phyloP scores from a whole-genome alignment of 1,140 invertebrate genomes.

The Lithobius niger region DNA sequence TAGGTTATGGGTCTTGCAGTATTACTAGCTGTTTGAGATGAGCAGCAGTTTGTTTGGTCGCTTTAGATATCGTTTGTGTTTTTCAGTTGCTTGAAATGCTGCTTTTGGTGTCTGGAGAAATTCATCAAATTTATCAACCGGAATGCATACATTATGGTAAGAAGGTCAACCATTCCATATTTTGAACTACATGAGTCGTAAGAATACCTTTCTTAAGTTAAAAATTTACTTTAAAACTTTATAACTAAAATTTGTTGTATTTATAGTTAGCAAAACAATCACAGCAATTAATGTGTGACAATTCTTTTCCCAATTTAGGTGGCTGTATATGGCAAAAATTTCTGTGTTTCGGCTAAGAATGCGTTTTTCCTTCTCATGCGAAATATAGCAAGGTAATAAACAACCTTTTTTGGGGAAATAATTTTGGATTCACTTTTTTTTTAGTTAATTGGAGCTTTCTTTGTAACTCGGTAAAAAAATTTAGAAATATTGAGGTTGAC shows the following conservation, averaged over 20 bases:
- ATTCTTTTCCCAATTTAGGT: constrained; percentile 38
- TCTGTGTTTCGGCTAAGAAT: constrained; percentile 74
- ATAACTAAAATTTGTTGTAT: background rate
- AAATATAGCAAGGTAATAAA: constrained; percentile 56
- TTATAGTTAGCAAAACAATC: background rate
- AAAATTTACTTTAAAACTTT: background rate
- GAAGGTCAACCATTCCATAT: too few species aligned
- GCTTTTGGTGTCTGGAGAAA: constrained; percentile 80
- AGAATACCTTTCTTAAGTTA: background rate
- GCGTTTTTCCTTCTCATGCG: constrained; percentile 80
- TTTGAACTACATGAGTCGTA: too few species aligned
- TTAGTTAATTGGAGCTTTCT: too few species aligned
- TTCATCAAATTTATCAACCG: constrained; percentile 65
- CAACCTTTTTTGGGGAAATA: too few species aligned
- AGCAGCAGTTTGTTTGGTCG: too few species aligned
- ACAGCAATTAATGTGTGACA: background rate
- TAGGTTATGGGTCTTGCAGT: too few species aligned
- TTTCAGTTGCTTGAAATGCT: constrained; percentile 61
- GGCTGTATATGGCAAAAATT: constrained; percentile 84
- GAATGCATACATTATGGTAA: constrained; percentile 88
- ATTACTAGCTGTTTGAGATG: too few species aligned
- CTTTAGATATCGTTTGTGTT: too few species aligned
- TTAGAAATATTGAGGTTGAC: too few species aligned
- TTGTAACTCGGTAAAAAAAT: too few species aligned
- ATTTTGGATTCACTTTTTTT: too few species aligned